Evolutionary conservation across 1,140 invertebrate genomes (phyloP).

Genomic region (Bombus soroeensis): DNA sequence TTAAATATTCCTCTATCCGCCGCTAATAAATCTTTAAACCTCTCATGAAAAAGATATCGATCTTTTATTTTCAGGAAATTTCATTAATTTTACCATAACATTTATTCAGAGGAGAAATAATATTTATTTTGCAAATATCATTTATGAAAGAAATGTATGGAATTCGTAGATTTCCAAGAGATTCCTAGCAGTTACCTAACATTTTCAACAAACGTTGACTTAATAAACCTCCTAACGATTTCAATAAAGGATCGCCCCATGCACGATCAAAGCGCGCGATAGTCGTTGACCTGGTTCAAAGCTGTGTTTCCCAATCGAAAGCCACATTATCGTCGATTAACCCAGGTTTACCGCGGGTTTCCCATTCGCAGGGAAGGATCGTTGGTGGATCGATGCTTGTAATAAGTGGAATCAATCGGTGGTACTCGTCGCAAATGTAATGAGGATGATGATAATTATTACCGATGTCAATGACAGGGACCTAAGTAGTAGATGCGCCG

Average conservation of each 20-base stretch:
- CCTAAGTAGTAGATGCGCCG: slow-evolving; percentile 18
- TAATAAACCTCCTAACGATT: not conserved
- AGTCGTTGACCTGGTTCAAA: slow-evolving; percentile 57
- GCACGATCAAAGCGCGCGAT: slow-evolving; percentile 25
- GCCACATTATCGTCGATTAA: slow-evolving; percentile 45
- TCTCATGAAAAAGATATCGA: not conserved
- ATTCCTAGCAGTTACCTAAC: not conserved
- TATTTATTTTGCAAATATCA: not conserved
- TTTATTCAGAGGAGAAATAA: no score
- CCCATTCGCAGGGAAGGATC: not conserved
- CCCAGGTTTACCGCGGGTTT: not conserved
- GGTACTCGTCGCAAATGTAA: slow-evolving; percentile 26
- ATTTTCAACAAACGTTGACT: not conserved
- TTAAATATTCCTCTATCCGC: no score
- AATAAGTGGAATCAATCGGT: slow-evolving; percentile 52
- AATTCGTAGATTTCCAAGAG: not conserved
- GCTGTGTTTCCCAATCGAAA: slow-evolving; percentile 61
- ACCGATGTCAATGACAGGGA: slow-evolving; percentile 36
- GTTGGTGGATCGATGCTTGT: slow-evolving; percentile 19
- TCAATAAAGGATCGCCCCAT: not conserved
- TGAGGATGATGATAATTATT: slow-evolving; percentile 41
- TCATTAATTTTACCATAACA: not conserved
- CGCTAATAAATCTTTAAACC: not conserved
- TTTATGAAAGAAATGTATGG: not conserved
- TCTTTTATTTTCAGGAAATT: not conserved